Evolutionary conservation across 2,888 invertebrate species (phyloP), one percentile per base, ranked within the genome.

Genomic region (Metellina segmentata): DNA sequence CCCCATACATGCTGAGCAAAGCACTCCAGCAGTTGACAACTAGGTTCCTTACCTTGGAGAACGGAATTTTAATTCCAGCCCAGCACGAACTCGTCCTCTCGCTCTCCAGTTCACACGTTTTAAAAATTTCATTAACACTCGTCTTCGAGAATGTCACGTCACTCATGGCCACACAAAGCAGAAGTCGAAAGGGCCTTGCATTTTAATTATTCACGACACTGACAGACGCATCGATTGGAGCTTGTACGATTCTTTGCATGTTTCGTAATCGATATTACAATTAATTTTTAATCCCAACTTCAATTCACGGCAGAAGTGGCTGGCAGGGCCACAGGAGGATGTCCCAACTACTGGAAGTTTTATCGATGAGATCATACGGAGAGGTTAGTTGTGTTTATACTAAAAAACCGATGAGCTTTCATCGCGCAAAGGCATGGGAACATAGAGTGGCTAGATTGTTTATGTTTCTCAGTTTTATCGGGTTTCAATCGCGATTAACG

Each of bases 61-160:
- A 74, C 7, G 88, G 81, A 75, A 88, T 81, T 88, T 88, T 88
- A 75, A 88, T 88, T 88, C 81, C 88, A 48, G 87, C 87, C n/a
- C 61, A 52, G 34, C 81, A 88, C 16, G n/a, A 16, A 7, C 79
- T n/a, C 5, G 72, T 9, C 16, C 52, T 53, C 20, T 72, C 85
- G 74, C 72, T 72, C 48, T 82, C 86, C 49, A 9, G 34, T 16
- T 85, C 90, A 34, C 74, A 81, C 34, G 53, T 48, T 71, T 82
- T 81, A 70, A 91, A 91, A 53, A 91, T 91, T 77, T 91, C 90
- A 77, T 78, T 81, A 34, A 77, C 71, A 7, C 70, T n/a, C 9
- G 81, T 69, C 13, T 86, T 82, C 5, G 53, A 48, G 74, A 72
- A 72, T 74, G 52, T 53, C 19, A 20, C 74, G 71, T 83, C 53